Percentiles rank a stretch among this genome's conserved stretches.
These are phyloP conservation scores for Nixonia krombeini DNA, from an alignment of 1,140 invertebrate genomes.

Conservation along the genomic window DNA sequence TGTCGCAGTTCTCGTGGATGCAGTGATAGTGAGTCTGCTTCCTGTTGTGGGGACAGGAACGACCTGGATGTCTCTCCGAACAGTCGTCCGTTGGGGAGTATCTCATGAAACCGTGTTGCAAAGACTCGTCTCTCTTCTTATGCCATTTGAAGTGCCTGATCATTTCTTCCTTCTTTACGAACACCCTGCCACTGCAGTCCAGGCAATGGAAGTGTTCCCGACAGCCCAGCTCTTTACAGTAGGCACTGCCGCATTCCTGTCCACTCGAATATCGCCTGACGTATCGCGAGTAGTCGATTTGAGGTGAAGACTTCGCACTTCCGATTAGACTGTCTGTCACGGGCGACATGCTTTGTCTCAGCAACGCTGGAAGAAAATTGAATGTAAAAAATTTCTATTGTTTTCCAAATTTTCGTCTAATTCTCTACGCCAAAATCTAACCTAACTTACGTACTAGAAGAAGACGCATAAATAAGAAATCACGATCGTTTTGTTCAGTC, in stretches of 20 bases:
- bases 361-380: slow-evolving; percentile 65
- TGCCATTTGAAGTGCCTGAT: slow-evolving; percentile 99
- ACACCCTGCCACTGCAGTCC: slow-evolving; percentile 90
- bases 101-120: slow-evolving; percentile 97
- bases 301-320: slow-evolving; percentile 61
- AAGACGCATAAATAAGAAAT: too few species aligned
- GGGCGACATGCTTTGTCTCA: slow-evolving; percentile 70
- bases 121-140: slow-evolving; percentile 96
- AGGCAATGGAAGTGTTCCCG: slow-evolving; percentile 97
- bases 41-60: slow-evolving; percentile 91
- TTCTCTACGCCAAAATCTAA: too few species aligned
- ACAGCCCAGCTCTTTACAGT: slow-evolving; percentile 76
- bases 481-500: too few species aligned
- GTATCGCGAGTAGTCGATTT: slow-evolving; percentile 81
- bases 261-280: slow-evolving; percentile 78
- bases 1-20: slow-evolving; percentile 95
- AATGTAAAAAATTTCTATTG: slow-evolving; percentile 3
- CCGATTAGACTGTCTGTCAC: slow-evolving; percentile 62
- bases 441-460: too few species aligned
- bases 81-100: slow-evolving; percentile 95
- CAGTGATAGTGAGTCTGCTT: slow-evolving; percentile 99
- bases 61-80: slow-evolving; percentile 77
- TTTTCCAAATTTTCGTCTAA: slow-evolving; percentile 2
- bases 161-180: slow-evolving; percentile 99
- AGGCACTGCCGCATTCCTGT: slow-evolving; percentile 78